phyloP scores from a whole-genome alignment of 2,113 vertebrate genomes.

The Prionailurus viverrinus region DNA sequence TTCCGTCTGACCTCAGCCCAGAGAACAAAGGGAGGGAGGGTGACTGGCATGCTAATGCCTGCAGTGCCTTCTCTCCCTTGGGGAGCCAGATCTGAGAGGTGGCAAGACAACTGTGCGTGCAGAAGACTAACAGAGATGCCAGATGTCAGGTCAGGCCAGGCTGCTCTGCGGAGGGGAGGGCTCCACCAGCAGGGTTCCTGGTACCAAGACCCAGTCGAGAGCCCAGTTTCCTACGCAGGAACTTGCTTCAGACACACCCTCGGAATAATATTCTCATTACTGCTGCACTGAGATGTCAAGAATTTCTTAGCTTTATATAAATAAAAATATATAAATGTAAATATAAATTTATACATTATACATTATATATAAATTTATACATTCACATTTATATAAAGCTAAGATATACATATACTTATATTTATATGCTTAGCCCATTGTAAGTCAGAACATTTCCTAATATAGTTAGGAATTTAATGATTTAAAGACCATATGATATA shows the following conservation, averaged over 20 bases:
- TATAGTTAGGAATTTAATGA: neutral
- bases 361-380: too few relatives aligned
- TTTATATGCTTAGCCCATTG: neutral
- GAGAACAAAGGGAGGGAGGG: conserved; percentile 33
- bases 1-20: conserved; percentile 61
- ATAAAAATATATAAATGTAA: neutral
- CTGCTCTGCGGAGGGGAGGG: neutral
- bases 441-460: conserved; percentile 33
- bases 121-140: neutral
- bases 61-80: neutral
- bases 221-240: neutral
- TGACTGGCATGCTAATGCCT: conserved; percentile 33
- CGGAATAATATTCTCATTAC: neutral
- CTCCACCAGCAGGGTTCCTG: neutral
- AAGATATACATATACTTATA: neutral
- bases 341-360: neutral
- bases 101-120: conserved; percentile 1
- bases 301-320: neutral
- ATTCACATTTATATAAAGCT: too few relatives aligned
- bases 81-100: neutral
- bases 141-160: neutral
- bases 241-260: neutral
- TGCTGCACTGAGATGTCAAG: neutral
- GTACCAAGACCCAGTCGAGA: neutral
- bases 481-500: neutral